Conservation (phyloP, 2,113 vertebrate species). For the Neopipo cinnamomea region DNA sequence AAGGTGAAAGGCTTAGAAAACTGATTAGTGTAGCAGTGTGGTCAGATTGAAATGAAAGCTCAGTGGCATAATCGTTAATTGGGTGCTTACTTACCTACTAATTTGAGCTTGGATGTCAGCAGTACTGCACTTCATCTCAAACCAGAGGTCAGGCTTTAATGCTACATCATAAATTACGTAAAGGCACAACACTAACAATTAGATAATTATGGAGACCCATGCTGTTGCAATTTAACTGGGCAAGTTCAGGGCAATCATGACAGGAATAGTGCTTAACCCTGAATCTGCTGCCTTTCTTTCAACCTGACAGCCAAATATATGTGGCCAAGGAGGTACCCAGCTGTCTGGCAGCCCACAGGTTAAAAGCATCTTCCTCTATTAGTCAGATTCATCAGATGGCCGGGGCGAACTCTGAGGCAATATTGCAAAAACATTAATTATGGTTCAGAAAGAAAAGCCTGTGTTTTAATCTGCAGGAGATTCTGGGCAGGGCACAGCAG, state of each 20-base stretch:
- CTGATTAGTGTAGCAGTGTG: slow-evolving; percentile 79
- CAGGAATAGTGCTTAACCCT: slow-evolving; percentile 73
- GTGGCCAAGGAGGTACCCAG: neutral
- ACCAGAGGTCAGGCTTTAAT: slow-evolving; percentile 79
- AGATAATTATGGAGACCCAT: slow-evolving; percentile 79
- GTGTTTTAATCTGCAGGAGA: slow-evolving; percentile 28
- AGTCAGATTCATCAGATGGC: slow-evolving; percentile 56
- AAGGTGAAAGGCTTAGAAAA: slow-evolving; percentile 77
- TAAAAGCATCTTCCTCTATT: slow-evolving; percentile 57
- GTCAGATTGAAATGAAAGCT: slow-evolving; percentile 78
- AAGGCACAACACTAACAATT: slow-evolving; percentile 80
- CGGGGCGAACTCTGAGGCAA: slow-evolving; percentile 32
- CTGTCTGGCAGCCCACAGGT: slow-evolving; percentile 50
- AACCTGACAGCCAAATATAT: slow-evolving; percentile 17
- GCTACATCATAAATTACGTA: slow-evolving; percentile 80
- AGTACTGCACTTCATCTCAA: slow-evolving; percentile 71
- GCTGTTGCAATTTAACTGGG: slow-evolving; percentile 79
- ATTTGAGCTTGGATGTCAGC: slow-evolving; percentile 80
- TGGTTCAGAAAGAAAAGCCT: slow-evolving; percentile 39
- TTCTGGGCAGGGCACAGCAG: neutral
- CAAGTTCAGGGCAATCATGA: slow-evolving; percentile 76
- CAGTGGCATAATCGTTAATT: slow-evolving; percentile 76
- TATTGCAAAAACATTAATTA: slow-evolving; percentile 66
- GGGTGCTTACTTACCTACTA: slow-evolving; percentile 82
- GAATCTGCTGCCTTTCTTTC: slow-evolving; percentile 57